phyloP scores from a whole-genome alignment of 1,140 invertebrate genomes.

The Brachionus rotundiformis region DNA sequence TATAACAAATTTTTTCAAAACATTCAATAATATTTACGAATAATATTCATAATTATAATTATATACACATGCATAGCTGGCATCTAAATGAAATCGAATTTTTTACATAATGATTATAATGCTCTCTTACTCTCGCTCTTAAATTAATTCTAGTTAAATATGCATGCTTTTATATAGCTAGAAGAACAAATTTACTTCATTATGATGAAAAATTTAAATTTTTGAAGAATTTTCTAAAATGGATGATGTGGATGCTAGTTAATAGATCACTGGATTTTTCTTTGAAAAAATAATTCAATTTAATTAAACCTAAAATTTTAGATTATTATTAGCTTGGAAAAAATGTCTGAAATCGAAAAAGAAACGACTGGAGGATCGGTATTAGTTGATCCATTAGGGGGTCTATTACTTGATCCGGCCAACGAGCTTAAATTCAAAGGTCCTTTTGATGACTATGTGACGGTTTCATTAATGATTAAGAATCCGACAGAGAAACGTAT shows the following conservation, averaged over 20 bases:
- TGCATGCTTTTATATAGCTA: background rate
- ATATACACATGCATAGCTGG: background rate
- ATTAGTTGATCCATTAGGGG: conserved; percentile 44
- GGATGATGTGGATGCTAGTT: conserved; percentile 41
- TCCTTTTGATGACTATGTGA: conserved; percentile 41
- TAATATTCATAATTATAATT: too few species aligned
- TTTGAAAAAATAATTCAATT: background rate
- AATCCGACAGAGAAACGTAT: conserved; percentile 50
- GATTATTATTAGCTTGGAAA: background rate
- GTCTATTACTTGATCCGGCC: conserved; percentile 21
- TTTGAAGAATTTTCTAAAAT: conserved; percentile 40
- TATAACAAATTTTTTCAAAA: too few species aligned
- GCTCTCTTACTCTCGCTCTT: background rate
- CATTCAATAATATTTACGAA: too few species aligned
- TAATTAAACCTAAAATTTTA: background rate
- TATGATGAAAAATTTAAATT: conserved; percentile 34
- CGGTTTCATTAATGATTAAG: conserved; percentile 27
- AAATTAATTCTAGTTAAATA: background rate
- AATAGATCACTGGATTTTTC: background rate
- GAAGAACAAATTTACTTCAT: background rate
- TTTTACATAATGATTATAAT: background rate
- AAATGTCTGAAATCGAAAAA: conserved; percentile 29
- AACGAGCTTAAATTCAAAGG: conserved; percentile 46
- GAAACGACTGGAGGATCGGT: conserved; percentile 28
- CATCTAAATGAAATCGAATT: background rate